These are phyloP conservation scores for Taeniopygia guttata DNA, from an alignment of 2,797 vertebrate species.

Conservation along the genomic window DNA sequence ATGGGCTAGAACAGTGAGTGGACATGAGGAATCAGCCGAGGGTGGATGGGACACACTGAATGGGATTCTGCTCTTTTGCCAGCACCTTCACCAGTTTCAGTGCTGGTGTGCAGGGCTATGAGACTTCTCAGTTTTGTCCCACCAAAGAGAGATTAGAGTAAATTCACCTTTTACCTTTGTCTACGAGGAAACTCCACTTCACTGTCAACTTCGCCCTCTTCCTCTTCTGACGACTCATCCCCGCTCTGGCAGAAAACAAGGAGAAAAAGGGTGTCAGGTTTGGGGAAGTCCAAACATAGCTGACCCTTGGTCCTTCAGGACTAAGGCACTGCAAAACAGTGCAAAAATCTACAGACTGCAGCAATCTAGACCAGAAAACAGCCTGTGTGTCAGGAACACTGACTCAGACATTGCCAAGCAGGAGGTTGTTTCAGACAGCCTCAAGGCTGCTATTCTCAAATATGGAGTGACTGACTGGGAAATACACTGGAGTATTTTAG, in stretches of 20 bases:
- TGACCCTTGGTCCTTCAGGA: not conserved
- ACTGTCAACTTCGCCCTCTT: constrained; percentile 98
- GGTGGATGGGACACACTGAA: not conserved
- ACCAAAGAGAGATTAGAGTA: not conserved
- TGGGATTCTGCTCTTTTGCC: not conserved
- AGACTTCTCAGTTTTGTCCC: not conserved
- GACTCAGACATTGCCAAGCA: not conserved
- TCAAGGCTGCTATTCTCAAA: not conserved
- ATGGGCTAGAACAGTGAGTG: not conserved
- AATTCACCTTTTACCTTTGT: constrained; percentile 84
- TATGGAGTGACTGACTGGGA: not conserved
- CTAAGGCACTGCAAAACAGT: not conserved
- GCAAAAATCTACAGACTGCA: not conserved
- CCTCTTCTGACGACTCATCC: constrained; percentile 97
- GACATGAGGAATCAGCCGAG: not conserved
- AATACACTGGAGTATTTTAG: not conserved
- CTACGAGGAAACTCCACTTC: constrained; percentile 98
- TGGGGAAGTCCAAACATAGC: not conserved
- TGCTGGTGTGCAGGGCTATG: not conserved
- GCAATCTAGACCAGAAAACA: not conserved
- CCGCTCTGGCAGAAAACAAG: constrained; percentile 79
- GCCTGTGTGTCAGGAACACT: not conserved
- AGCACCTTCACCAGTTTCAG: not conserved
- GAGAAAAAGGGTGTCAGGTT: not conserved
- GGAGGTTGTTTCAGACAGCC: not conserved